phyloP scores from a whole-genome alignment of 2,888 invertebrate genomes.

The Cheilosia vernalis region DNA sequence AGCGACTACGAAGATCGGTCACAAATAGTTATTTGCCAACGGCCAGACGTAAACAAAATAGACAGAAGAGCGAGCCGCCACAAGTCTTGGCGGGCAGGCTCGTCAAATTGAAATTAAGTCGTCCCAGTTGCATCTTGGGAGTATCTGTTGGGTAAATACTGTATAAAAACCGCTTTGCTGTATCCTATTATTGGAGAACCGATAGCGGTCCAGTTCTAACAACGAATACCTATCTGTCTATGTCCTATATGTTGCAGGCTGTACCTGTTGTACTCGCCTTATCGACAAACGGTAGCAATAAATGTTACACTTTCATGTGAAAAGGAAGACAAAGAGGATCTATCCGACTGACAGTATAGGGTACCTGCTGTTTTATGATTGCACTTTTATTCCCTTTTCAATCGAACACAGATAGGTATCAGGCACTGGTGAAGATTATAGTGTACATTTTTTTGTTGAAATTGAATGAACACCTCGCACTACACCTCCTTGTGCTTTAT shows the following conservation, averaged over 20 bases:
- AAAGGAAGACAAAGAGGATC: constrained; percentile 14
- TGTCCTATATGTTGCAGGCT: too few relatives aligned
- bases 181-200: constrained; percentile 14
- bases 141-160: constrained; percentile 55
- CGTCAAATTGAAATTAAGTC: constrained; percentile 60
- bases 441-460: neutral
- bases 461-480: constrained; percentile 3
- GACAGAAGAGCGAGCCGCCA: constrained; percentile 24
- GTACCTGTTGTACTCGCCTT: neutral
- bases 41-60: constrained; percentile 51
- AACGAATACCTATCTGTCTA: too few relatives aligned
- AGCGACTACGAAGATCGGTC: neutral
- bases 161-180: constrained; percentile 30
- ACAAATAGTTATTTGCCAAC: constrained; percentile 67
- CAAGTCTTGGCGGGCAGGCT: constrained; percentile 54
- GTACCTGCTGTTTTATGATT: constrained; percentile 55
- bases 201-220: constrained; percentile 41
- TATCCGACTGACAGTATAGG: neutral
- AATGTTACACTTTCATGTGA: constrained; percentile 8
- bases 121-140: neutral
- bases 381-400: constrained; percentile 46
- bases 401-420: constrained; percentile 28
- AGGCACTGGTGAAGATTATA: neutral
- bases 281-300: constrained; percentile 63
- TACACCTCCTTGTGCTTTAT: constrained; percentile 4